phyloP scores from a whole-genome alignment of 2,113 vertebrate species.

The Pongo pygmaeus region DNA sequence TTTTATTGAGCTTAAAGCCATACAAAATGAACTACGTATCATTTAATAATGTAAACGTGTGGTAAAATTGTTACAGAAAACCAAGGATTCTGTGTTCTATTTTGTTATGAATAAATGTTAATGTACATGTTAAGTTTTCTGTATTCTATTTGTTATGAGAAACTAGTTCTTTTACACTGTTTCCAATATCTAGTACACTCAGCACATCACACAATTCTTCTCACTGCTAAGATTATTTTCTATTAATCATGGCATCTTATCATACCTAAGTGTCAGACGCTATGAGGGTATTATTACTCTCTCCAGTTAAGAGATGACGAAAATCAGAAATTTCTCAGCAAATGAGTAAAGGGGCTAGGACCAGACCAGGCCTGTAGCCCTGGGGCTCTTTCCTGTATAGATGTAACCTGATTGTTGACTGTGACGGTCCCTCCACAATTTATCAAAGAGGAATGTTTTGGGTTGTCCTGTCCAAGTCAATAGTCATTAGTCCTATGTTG shows the following conservation, averaged over 20 bases:
- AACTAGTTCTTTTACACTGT: not conserved
- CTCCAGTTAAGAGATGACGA: not conserved
- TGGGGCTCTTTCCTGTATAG: no score
- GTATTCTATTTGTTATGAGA: not conserved
- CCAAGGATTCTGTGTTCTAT: not conserved
- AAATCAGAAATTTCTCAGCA: slow-evolving; percentile 5
- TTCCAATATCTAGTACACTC: not conserved
- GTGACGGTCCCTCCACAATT: not conserved
- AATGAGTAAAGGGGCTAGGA: not conserved
- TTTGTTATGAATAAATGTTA: not conserved
- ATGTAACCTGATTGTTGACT: not conserved
- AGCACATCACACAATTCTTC: not conserved
- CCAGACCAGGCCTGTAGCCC: not conserved
- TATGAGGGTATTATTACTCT: not conserved
- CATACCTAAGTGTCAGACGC: not conserved
- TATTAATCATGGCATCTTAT: not conserved
- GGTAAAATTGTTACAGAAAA: not conserved
- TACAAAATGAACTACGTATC: not conserved
- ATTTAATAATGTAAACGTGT: not conserved
- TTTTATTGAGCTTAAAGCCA: not conserved
- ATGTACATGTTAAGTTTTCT: not conserved
- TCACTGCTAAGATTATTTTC: not conserved
- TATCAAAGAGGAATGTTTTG: not conserved
- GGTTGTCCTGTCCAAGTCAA: not conserved
- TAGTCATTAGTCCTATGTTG: not conserved